Base-by-base conservation (phyloP, 92 coral and sea anemone species). In the Phenganax subtilis region DNA sequence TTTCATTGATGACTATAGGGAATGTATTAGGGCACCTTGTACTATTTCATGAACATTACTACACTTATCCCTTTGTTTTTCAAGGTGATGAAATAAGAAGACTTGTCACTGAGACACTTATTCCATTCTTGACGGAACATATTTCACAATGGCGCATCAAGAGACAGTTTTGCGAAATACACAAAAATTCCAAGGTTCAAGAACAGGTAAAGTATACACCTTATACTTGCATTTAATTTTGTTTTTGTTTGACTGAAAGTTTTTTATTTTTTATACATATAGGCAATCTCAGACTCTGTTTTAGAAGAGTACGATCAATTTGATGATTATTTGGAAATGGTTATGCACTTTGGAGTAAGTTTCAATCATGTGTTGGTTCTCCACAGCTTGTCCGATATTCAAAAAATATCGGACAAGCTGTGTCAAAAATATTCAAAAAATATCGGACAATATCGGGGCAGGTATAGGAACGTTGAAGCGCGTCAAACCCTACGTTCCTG, bases 301-400 rank as follows among this genome's bases (percentile, higher is more conserved):
- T 85, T 94, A 29, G 98, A 92, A 80, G 98, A 94, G 55, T 94
- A 94, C 76, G 98, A 94, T 56, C 97, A 90, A 84, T 94, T 94
- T 86, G 98, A 94, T 87, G 98, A 94, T 82, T 94, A 92, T 74
- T 84, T 94, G 68, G 98, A 94, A 77, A 94, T 94, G 98, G 98
- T 94, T 54, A 91, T 94, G 69, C 98, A 94, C 81, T 94, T 94
- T 89, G 98, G 98, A 90, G 98, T 94, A 53, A 88, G 97, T 61
- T 28, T 31, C 47, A 51, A 25, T 9, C 17, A 28, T 5, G 37
- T 5, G 20, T 51, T 30, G 27, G 17, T 67, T 69, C 12, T 67
- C 16, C n/a, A n/a, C 30, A 6, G 29, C 52, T 7, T 20, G 75
- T n/a, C 47, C 47, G 47, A 37, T 37, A 37, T 37, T 5, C 47